Conservation (phyloP, 1,140 invertebrate species). For the Dermatophagoides farinae region DNA sequence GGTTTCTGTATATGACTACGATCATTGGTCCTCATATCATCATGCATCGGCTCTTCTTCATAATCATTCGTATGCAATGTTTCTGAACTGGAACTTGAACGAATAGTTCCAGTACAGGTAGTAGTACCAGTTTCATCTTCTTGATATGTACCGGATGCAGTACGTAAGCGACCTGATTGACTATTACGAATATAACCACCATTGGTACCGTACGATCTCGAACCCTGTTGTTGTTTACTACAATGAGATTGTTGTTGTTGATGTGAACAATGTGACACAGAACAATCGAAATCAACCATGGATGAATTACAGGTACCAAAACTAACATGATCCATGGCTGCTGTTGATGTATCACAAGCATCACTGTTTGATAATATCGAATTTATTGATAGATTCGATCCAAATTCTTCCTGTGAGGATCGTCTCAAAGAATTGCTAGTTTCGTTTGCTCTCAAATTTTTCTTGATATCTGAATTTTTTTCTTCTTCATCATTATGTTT, state of each 20-base stretch:
- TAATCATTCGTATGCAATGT: background rate
- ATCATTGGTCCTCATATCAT: background rate
- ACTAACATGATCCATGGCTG: background rate
- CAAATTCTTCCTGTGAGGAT: background rate
- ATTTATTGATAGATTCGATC: conserved; percentile 5
- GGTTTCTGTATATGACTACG: background rate
- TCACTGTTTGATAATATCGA: conserved; percentile 3
- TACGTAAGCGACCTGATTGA: background rate
- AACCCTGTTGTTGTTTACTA: background rate
- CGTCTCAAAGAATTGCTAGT: background rate
- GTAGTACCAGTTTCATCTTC: background rate
- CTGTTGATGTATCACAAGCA: background rate
- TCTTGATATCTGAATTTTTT: background rate
- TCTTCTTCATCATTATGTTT: background rate
- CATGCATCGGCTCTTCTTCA: background rate
- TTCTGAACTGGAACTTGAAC: background rate
- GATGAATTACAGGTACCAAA: background rate
- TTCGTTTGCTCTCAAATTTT: background rate
- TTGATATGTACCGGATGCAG: background rate
- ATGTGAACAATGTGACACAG: conserved; percentile 2
- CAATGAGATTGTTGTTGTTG: background rate
- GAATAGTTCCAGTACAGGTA: background rate
- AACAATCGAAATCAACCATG: background rate
- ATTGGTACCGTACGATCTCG: background rate
- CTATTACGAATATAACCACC: background rate